These are phyloP conservation scores for Rhynchotus rufescens DNA, from an alignment of 2,797 vertebrate species.

Conservation along the genomic window DNA sequence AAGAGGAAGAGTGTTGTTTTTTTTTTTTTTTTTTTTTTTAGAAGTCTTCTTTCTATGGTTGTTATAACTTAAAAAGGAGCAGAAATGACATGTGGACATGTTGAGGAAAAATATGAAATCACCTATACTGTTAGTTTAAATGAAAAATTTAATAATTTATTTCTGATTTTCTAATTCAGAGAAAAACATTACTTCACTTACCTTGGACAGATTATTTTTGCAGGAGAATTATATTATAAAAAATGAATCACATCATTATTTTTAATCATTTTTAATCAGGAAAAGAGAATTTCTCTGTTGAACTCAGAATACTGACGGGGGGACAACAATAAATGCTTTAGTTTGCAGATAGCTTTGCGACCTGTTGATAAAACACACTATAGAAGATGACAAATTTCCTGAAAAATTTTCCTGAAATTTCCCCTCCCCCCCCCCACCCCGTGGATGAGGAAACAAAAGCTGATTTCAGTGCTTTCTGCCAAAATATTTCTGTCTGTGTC, in stretches of 20 bases:
- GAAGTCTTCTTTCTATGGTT: not conserved
- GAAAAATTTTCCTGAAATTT: not conserved
- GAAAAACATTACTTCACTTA: not conserved
- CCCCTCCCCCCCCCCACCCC: too few species aligned
- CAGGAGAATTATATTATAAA: not conserved
- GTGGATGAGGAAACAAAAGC: not conserved
- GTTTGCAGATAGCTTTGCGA: not conserved
- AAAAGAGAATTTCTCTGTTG: not conserved
- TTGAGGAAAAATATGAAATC: not conserved
- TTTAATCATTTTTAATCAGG: fast-evolving
- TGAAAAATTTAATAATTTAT: not conserved
- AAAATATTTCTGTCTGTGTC: not conserved
- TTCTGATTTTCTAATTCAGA: not conserved
- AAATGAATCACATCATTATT: not conserved
- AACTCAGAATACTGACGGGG: not conserved
- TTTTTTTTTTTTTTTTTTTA: not conserved
- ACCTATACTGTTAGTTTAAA: not conserved
- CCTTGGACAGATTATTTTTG: not conserved
- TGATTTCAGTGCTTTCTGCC: not conserved
- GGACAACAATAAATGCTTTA: fast-evolving
- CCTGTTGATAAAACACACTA: not conserved
- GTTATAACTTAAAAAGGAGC: not conserved
- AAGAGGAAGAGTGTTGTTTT: too few species aligned
- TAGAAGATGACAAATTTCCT: not conserved
- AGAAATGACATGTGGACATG: not conserved